Conservation (phyloP, 2,113 vertebrate species). For the Lamprologus speciosus region DNA sequence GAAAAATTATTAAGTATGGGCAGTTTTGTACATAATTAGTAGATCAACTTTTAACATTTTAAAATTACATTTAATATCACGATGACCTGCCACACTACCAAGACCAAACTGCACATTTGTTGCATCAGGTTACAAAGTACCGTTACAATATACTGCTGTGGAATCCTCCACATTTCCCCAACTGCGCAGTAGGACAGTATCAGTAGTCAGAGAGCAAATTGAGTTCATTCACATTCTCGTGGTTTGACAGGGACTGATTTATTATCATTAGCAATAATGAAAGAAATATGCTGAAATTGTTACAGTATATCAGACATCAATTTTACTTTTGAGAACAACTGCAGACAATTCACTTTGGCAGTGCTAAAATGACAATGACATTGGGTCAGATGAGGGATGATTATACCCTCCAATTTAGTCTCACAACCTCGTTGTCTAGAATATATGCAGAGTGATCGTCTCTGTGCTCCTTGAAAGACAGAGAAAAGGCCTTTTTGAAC, state of each 20-base stretch:
- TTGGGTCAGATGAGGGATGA: conserved; percentile 55
- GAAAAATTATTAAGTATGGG: neutral
- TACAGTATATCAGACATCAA: conserved; percentile 32
- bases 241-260: conserved; percentile 21
- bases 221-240: neutral
- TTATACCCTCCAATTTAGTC: conserved; percentile 50
- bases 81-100: neutral
- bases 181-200: neutral
- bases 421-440: conserved; percentile 20
- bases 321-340: conserved; percentile 42
- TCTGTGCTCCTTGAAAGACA: conserved; percentile 12
- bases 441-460: conserved; percentile 54
- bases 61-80: neutral
- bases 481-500: conserved; percentile 13
- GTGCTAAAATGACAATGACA: conserved; percentile 49
- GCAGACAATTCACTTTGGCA: conserved; percentile 48
- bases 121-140: neutral
- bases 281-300: conserved; percentile 25
- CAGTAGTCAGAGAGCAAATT: conserved; percentile 5
- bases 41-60: neutral
- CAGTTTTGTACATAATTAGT: neutral
- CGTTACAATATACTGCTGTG: neutral
- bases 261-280: conserved; percentile 38
- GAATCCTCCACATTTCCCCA: neutral
- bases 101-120: neutral